A percentile compares a stretch with the other conserved stretches of the same genome.
Conservation (phyloP, 1,140 invertebrate genomes). For the Drosophila dunni region DNA sequence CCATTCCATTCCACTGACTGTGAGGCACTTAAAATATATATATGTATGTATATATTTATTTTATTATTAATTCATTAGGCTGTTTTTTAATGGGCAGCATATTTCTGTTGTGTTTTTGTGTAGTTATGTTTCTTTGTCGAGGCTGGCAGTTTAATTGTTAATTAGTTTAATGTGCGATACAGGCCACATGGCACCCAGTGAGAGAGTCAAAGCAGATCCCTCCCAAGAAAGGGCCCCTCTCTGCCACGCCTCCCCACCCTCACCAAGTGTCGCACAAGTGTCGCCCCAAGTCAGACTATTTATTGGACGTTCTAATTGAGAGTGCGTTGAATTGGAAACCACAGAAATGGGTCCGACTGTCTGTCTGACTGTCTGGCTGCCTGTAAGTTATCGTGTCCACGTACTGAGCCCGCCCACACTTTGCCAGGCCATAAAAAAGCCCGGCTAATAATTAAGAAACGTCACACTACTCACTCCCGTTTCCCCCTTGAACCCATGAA, state of each 20-base stretch:
- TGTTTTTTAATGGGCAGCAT: slow-evolving; percentile 75
- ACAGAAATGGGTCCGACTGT: slow-evolving; percentile 62
- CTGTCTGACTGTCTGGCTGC: slow-evolving; percentile 47
- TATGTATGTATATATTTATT: slow-evolving; percentile 42
- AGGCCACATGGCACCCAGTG: slow-evolving; percentile 68
- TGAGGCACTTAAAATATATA: slow-evolving; percentile 52
- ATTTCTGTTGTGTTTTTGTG: slow-evolving; percentile 41
- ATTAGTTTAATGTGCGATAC: slow-evolving; percentile 78
- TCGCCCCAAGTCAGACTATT: slow-evolving; percentile 63
- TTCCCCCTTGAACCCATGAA: no score
- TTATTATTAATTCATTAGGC: slow-evolving; percentile 81
- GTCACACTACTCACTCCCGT: slow-evolving; percentile 1
- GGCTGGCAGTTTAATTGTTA: slow-evolving; percentile 79
- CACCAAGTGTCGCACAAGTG: slow-evolving; percentile 62
- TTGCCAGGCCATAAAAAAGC: slow-evolving; percentile 70
- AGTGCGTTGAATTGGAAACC: slow-evolving; percentile 82
- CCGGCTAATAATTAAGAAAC: slow-evolving; percentile 76
- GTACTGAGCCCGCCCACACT: slow-evolving; percentile 56
- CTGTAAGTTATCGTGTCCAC: slow-evolving; percentile 52
- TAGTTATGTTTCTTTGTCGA: slow-evolving; percentile 23
- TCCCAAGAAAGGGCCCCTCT: background rate
- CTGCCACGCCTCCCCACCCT: background rate
- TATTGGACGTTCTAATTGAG: slow-evolving; percentile 77
- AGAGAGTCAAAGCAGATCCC: slow-evolving; percentile 40
- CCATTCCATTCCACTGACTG: slow-evolving; percentile 31